Base-by-base conservation (phyloP, 2,888 invertebrate species). In the Lumbricus terrestris region DNA sequence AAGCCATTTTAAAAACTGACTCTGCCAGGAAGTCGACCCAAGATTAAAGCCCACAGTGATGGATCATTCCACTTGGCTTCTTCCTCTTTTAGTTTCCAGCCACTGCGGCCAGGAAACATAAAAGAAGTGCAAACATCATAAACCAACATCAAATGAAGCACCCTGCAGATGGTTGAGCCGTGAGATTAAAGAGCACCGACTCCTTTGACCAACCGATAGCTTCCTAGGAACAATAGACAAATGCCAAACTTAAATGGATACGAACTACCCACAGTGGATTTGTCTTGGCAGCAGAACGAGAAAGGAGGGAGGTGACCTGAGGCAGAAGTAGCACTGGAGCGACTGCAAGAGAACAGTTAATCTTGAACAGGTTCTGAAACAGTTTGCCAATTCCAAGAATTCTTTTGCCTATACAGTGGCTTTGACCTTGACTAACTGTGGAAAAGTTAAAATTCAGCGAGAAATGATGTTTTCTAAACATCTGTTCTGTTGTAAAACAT, bases 91-190 rank as follows among this genome's bases (percentile, higher is more conserved):
- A 69, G 69, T 69, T 69, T 69, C 69, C 69, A n/a, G 69, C 69
- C 69, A 69, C 69, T 69, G 16, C n/a, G n/a, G n/a, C n/a, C n/a
- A n/a, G 69, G 69, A 69, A 69, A 69, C 69, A 69, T n/a, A 69
- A 69, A 69, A 69, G 69, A 69, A 69, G 69, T n/a, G 69, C 69
- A 69, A 69, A 69, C 69, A 69, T 69, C 69, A 69, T 69, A 69
- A 69, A 69, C 69, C 69, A 69, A 69, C 69, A 69, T 69, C 69
- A 69, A 69, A 69, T 69, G 69, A 69, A 69, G 69, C 69, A n/a
- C 69, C 29, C 69, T 69, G 69, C 69, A 29, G n/a, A 69, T 69
- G 69, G 69, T n/a, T 69, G 69, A 69, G 69, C 69, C 4, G 69
- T n/a, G 29, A 69, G 69, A 69, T 69, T 69, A 69, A 69, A 69